phyloP scores from a whole-genome alignment of 2,797 vertebrate genomes.

The Zalophus californianus region DNA sequence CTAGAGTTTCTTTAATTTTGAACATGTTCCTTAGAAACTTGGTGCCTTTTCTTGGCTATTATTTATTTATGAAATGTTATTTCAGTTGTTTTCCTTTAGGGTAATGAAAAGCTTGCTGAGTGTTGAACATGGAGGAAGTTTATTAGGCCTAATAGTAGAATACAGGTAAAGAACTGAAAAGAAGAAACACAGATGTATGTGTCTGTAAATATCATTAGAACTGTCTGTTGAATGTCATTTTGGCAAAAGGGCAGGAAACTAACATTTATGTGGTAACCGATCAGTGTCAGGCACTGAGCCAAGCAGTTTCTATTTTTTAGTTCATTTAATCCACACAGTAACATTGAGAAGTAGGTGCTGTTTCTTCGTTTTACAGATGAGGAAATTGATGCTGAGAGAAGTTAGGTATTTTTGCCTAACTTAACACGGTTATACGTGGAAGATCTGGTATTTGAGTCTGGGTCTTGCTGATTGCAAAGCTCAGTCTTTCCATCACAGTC shows the following conservation, averaged over 20 bases:
- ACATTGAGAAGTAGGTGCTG: slow-evolving; percentile 40
- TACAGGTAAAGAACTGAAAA: slow-evolving; percentile 60
- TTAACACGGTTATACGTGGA: neutral
- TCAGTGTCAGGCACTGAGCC: slow-evolving; percentile 55
- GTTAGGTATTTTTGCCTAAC: slow-evolving; percentile 25
- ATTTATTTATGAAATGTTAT: neutral
- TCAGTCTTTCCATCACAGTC: slow-evolving; percentile 1
- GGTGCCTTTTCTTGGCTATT: slow-evolving; percentile 14
- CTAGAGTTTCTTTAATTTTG: slow-evolving; percentile 44
- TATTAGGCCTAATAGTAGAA: slow-evolving; percentile 43
- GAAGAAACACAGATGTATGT: slow-evolving; percentile 36
- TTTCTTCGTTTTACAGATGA: slow-evolving; percentile 57
- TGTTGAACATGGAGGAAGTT: slow-evolving; percentile 27
- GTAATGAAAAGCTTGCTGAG: slow-evolving; percentile 40
- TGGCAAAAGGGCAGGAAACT: slow-evolving; percentile 67
- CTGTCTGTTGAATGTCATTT: slow-evolving; percentile 65
- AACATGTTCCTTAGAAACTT: slow-evolving; percentile 39
- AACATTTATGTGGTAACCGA: slow-evolving; percentile 64
- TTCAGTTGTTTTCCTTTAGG: slow-evolving; percentile 54
- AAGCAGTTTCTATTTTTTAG: slow-evolving; percentile 54
- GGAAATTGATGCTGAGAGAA: slow-evolving; percentile 44
- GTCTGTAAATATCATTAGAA: slow-evolving; percentile 69
- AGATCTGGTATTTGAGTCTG: neutral
- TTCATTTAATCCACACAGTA: slow-evolving; percentile 48
- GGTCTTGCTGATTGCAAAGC: slow-evolving; percentile 16